Conservation (phyloP, 1,140 invertebrate species). For the Cotesia vestalis region DNA sequence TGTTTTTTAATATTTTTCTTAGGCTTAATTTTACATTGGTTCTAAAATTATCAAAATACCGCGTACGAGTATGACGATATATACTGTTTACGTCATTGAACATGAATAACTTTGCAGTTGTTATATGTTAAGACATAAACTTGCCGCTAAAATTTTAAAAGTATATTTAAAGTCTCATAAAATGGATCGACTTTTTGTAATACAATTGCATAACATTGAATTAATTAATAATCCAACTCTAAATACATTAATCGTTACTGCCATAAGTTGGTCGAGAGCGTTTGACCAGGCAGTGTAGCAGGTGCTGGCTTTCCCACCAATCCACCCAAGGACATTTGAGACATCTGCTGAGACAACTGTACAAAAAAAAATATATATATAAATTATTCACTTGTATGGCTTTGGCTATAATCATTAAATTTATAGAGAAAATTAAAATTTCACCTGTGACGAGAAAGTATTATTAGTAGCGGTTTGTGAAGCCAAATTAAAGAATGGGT, state of each 20-base stretch:
- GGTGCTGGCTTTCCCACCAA: conserved; percentile 52
- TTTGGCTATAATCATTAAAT: neutral
- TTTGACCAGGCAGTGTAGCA: conserved; percentile 58
- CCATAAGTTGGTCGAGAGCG: conserved; percentile 68
- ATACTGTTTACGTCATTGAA: too few relatives aligned
- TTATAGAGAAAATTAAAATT: conserved; percentile 8
- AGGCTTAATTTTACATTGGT: too few relatives aligned
- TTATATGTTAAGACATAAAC: neutral
- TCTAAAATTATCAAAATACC: too few relatives aligned
- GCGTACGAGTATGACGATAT: too few relatives aligned
- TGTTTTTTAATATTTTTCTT: too few relatives aligned
- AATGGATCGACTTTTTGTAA: conserved; percentile 34
- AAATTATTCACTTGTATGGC: neutral
- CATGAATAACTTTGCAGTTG: neutral
- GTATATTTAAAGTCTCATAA: conserved; percentile 5
- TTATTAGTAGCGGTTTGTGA: conserved; percentile 45
- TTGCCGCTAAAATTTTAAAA: neutral
- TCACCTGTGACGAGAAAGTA: conserved; percentile 52
- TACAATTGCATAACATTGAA: conserved; percentile 48
- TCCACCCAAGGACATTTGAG: conserved; percentile 64
- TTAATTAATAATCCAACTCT: conserved; percentile 42
- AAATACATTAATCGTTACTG: conserved; percentile 60
- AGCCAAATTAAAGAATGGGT: conserved; percentile 63
- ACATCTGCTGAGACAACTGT: conserved; percentile 70
- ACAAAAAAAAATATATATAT: conserved; percentile 43